Evolutionary conservation across 1,140 invertebrate genomes (phyloP), one percentile per base, ranked within the genome.

Genomic region (Brachionus sp.): DNA sequence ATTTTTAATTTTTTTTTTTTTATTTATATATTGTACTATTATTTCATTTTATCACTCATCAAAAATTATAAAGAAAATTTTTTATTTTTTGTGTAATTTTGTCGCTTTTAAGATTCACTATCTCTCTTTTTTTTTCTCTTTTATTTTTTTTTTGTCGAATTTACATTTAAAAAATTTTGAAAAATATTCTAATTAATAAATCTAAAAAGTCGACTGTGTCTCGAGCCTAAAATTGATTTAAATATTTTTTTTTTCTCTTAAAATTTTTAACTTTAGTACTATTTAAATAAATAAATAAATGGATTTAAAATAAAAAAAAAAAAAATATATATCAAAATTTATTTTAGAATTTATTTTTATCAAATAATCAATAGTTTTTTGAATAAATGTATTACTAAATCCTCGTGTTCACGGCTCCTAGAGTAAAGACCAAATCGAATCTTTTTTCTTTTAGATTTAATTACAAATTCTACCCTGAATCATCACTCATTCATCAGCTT

Each of bases 11-110:
- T 3, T 64, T 9, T 64, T 64, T 66, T 29, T 66, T 33, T 66
- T 1, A 66, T 66, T 66, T 66, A 33, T 46, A 12, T 35, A 35
- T 33, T 35, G 25, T 66, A 33, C 13, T 66, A 33, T 66, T 66
- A 33, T 66, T 12, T 35, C 33, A 66, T 35, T 66, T 66, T 66
- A 66, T 66, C 33, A 66, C 33, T 33, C 33, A 35, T 2, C 10
- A 2, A 46, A 33, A 66, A 33, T 33, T 66, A 66, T 35, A 66
- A 33, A 33, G 25, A 66, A 66, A 33, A 5, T 66, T 33, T 66
- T 64, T 66, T 23, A 10, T 66, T 66, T 66, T 66, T 29, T 66
- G 62, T 66, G 62, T 66, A 66, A 66, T 66, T 33, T 66, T 66
- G 25, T 66, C 33, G 25, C 13, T 66, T 66, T 66, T 35, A 66